phyloP scores from a whole-genome alignment of 2,888 invertebrate species.

The Morinoia aosen region DNA sequence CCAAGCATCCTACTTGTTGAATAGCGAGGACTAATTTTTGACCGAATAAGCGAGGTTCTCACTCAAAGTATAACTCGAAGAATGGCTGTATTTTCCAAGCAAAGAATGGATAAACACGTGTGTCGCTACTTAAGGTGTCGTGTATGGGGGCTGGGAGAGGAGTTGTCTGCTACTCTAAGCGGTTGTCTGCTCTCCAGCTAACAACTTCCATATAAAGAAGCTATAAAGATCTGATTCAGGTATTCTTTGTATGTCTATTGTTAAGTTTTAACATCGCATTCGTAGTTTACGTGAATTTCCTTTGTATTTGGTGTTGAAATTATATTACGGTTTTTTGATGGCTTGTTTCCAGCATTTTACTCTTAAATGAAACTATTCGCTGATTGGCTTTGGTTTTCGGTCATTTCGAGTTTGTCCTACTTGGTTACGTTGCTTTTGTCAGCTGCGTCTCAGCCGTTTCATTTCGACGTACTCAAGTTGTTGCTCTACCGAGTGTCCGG shows the following conservation, averaged over 20 bases:
- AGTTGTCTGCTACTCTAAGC: background rate
- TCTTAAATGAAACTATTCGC: too few species aligned
- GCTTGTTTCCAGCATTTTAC: background rate
- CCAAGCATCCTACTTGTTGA: too few species aligned
- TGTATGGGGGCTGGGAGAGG: background rate
- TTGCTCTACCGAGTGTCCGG: background rate
- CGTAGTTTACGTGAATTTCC: background rate
- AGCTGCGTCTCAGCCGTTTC: background rate
- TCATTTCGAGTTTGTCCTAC: background rate
- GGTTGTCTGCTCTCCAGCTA: too few species aligned
- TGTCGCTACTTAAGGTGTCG: background rate
- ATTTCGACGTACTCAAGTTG: background rate
- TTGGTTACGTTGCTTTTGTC: background rate
- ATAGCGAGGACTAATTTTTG: too few species aligned
- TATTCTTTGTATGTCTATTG: background rate
- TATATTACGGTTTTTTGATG: background rate
- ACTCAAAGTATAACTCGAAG: too few species aligned
- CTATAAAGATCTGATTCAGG: background rate
- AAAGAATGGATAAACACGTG: background rate
- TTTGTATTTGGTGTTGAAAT: background rate
- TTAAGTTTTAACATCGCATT: background rate
- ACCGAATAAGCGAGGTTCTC: too few species aligned
- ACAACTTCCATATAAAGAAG: background rate
- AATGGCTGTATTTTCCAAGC: background rate
- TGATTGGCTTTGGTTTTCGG: too few species aligned